These are phyloP conservation scores for Brachyopa scutellaris DNA, from an alignment of 2,888 invertebrate genomes.

Conservation along the genomic window DNA sequence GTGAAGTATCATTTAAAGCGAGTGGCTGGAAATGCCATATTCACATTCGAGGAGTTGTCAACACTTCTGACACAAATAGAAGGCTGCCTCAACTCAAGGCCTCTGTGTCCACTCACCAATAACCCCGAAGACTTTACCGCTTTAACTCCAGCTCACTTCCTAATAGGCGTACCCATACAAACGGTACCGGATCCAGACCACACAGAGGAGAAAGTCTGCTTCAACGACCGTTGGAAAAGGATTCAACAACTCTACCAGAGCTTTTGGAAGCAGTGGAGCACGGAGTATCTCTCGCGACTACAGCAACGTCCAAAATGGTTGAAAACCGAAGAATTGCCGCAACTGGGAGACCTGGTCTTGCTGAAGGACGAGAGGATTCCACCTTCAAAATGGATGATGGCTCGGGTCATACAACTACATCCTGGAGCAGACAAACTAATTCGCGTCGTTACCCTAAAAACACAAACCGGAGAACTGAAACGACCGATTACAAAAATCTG, in stretches of 20 bases:
- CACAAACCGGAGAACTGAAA: too few species aligned
- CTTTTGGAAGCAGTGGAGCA: constrained; percentile 14
- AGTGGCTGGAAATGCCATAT: neutral
- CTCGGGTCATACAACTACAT: neutral
- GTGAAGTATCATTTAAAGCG: constrained; percentile 7
- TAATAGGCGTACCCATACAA: constrained; percentile 9
- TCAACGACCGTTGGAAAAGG: constrained; percentile 12
- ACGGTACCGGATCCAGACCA: neutral
- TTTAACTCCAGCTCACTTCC: constrained; percentile 17
- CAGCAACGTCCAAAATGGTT: constrained; percentile 38
- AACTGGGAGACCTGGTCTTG: neutral
- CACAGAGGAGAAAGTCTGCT: neutral
- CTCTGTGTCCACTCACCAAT: too few species aligned
- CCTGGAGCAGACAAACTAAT: too few species aligned
- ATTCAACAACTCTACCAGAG: neutral
- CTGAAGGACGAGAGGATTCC: constrained; percentile 7
- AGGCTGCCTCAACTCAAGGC: constrained; percentile 7
- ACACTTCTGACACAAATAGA: constrained; percentile 7
- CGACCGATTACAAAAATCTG: neutral
- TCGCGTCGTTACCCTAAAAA: neutral
- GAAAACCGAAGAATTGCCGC: neutral
- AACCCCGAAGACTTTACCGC: too few species aligned
- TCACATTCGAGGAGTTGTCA: constrained; percentile 14
- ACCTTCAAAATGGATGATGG: neutral
- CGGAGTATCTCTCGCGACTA: neutral